These are phyloP conservation scores for Stictonetta naevosa DNA, from an alignment of 2,113 vertebrate species.

Conservation along the genomic window DNA sequence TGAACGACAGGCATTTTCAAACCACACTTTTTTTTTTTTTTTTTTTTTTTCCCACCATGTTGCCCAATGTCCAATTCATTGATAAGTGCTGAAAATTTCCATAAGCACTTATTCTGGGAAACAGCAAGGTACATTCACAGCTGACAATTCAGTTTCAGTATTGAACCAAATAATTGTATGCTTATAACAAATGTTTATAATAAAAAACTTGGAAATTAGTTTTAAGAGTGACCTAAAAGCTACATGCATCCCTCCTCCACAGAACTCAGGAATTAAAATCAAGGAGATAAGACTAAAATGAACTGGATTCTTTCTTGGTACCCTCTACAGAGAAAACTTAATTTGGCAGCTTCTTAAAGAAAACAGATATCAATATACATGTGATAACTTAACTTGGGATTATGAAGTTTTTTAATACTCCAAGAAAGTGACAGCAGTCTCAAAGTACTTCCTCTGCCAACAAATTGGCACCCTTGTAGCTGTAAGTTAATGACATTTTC, in stretches of 20 bases:
- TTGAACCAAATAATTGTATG: neutral
- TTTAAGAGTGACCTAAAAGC: neutral
- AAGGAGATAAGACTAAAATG: neutral
- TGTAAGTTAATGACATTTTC: constrained; percentile 38
- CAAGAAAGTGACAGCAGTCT: neutral
- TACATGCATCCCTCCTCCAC: neutral
- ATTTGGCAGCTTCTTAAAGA: neutral
- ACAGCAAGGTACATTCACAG: neutral
- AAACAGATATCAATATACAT: neutral
- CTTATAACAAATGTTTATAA: neutral
- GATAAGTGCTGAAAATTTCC: neutral
- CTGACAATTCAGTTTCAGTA: neutral
- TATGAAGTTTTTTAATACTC: neutral
- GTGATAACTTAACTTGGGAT: neutral
- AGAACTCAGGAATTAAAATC: neutral
- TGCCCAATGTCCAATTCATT: neutral
- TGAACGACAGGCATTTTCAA: neutral
- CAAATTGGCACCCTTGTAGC: neutral
- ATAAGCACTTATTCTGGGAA: neutral
- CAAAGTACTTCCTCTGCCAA: constrained; percentile 11
- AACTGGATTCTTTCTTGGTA: neutral
- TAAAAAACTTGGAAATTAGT: neutral
- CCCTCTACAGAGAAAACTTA: neutral
- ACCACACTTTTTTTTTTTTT: neutral
- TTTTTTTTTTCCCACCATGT: neutral